These are phyloP conservation scores for Crioceris asparagi DNA, from an alignment of 2,888 invertebrate genomes.

Conservation along the genomic window DNA sequence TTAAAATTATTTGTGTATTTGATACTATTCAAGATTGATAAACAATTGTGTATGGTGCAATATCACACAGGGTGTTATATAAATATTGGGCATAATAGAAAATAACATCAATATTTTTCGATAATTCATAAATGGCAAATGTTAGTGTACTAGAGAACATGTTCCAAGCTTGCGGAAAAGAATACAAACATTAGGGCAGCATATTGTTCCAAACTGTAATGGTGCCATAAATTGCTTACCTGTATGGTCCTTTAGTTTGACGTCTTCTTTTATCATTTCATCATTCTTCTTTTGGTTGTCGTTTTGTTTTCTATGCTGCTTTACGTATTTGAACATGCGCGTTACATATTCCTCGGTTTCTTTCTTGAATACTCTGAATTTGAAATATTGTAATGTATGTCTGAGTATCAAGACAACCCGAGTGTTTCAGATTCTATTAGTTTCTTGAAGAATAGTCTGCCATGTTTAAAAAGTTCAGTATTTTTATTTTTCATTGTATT, in stretches of 20 bases:
- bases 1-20: too few relatives aligned
- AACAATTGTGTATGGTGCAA: too few relatives aligned
- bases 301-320: constrained; percentile 37
- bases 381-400: constrained; percentile 18
- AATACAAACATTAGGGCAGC: constrained; percentile 26
- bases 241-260: constrained; percentile 17
- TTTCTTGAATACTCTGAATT: constrained; percentile 22
- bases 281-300: too few relatives aligned
- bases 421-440: constrained; percentile 18
- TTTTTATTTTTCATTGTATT: constrained; percentile 43
- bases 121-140: constrained; percentile 41
- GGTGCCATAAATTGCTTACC: constrained; percentile 18
- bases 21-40: too few relatives aligned
- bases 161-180: constrained; percentile 32
- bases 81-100: too few relatives aligned
- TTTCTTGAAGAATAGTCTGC: constrained; percentile 21
- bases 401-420: constrained; percentile 17
- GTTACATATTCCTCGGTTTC: constrained; percentile 36
- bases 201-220: constrained; percentile 17
- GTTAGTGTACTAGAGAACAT: constrained; percentile 35
- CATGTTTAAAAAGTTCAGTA: constrained; percentile 34
- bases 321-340: constrained; percentile 31
- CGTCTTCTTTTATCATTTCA: constrained; percentile 21
- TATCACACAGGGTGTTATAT: too few relatives aligned
- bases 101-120: too few relatives aligned